A percentile compares a stretch with the other conserved stretches of the same genome.
These are phyloP conservation scores for Neofelis nebulosa DNA, from an alignment of 2,113 vertebrate species.

Conservation along the genomic window DNA sequence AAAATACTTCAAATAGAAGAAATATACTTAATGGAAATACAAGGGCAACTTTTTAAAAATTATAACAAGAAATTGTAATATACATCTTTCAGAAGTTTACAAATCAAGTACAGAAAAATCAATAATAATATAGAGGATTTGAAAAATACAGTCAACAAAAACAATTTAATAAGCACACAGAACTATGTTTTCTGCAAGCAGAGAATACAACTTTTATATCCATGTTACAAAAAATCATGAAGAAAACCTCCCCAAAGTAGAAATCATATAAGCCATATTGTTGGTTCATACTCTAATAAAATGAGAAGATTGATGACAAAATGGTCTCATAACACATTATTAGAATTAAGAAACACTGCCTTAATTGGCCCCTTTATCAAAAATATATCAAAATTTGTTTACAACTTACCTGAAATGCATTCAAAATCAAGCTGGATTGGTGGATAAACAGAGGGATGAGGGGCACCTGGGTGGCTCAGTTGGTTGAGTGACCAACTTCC, in stretches of 20 bases:
- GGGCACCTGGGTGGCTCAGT: too few species aligned
- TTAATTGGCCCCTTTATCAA: background rate
- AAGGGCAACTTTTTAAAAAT: background rate
- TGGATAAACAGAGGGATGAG: background rate
- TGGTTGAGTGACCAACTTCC: too few species aligned
- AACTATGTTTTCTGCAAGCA: background rate
- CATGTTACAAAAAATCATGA: background rate
- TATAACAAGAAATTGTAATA: background rate
- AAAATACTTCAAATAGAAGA: background rate
- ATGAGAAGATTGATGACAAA: background rate
- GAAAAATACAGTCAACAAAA: background rate
- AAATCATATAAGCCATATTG: background rate
- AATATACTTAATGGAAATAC: background rate
- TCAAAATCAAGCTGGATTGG: background rate
- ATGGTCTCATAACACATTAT: background rate
- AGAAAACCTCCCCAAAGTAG: background rate
- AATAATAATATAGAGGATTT: background rate
- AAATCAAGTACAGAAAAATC: constrained; percentile 12
- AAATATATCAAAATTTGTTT: background rate
- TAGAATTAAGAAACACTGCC: background rate
- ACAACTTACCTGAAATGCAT: background rate
- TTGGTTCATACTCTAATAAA: background rate
- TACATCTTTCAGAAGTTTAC: background rate
- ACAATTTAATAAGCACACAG: background rate
- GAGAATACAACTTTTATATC: background rate